Evolutionary conservation across 1,140 invertebrate genomes (phyloP).

Genomic region (Teleopsis dalmanni): DNA sequence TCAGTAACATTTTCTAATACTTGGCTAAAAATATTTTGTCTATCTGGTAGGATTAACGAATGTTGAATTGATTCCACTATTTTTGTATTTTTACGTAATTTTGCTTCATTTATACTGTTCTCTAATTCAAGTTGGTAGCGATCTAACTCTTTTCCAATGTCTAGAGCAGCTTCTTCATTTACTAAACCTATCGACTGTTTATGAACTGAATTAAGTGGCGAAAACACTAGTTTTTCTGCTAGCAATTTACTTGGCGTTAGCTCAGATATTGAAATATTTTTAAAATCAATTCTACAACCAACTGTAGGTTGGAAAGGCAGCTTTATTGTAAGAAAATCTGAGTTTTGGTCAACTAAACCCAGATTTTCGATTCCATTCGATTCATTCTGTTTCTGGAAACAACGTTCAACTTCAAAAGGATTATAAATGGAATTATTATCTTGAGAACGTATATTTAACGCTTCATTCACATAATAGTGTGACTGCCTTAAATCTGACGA

Average conservation of each 20-base stretch:
- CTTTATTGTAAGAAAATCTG: slow-evolving; percentile 27
- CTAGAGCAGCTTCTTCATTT: slow-evolving; percentile 37
- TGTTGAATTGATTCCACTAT: slow-evolving; percentile 12
- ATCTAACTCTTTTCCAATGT: slow-evolving; percentile 42
- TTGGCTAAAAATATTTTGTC: slow-evolving; percentile 16
- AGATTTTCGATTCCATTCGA: slow-evolving; percentile 27
- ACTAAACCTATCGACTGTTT: slow-evolving; percentile 33
- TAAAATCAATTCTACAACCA: slow-evolving; percentile 39
- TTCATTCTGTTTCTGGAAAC: slow-evolving; percentile 5
- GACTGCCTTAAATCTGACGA: neutral
- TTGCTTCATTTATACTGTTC: slow-evolving; percentile 44
- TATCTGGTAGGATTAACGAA: neutral
- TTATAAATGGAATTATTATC: slow-evolving; percentile 28
- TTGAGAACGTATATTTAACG: slow-evolving; percentile 29
- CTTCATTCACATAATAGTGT: slow-evolving; percentile 33
- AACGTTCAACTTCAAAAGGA: slow-evolving; percentile 38
- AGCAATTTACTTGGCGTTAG: slow-evolving; percentile 36
- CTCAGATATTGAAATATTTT: slow-evolving; percentile 28
- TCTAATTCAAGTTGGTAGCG: slow-evolving; percentile 42
- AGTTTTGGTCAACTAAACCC: slow-evolving; percentile 17
- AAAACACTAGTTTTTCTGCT: slow-evolving; percentile 37
- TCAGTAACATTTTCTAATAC: slow-evolving; percentile 26
- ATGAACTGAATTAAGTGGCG: slow-evolving; percentile 18
- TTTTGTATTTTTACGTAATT: slow-evolving; percentile 20
- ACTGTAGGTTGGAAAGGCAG: slow-evolving; percentile 37